Evolutionary conservation across 2,113 vertebrate species (phyloP).

Genomic region (Thamnaconus septentrionalis): DNA sequence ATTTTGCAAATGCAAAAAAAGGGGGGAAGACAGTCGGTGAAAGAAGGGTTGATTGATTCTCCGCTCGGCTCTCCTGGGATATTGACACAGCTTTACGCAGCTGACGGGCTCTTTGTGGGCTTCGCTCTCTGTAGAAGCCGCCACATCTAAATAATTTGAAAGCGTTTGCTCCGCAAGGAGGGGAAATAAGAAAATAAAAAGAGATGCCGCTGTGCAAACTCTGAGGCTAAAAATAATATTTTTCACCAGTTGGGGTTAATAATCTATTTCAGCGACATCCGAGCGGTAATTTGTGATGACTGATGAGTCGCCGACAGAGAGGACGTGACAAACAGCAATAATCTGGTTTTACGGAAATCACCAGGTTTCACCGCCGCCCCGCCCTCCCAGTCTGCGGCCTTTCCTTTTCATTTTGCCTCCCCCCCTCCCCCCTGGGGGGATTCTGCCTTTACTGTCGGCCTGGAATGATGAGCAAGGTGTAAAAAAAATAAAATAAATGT

Average conservation of each 20-base stretch:
- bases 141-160: conserved; percentile 17
- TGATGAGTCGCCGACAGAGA: no score
- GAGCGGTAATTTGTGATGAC: conserved; percentile 1
- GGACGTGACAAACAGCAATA: conserved; percentile 16
- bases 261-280: conserved; percentile 5
- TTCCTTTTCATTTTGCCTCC: no score
- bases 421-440: no score
- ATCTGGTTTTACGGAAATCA: no score
- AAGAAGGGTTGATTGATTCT: conserved; percentile 44
- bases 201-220: background rate
- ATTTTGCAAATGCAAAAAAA: conserved; percentile 25
- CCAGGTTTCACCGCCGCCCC: no score
- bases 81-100: conserved; percentile 27
- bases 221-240: conserved; percentile 5
- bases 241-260: background rate
- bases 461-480: no score
- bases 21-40: conserved; percentile 8
- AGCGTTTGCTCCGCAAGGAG: background rate
- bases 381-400: no score
- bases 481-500: no score
- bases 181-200: conserved; percentile 7
- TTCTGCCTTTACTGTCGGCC: no score
- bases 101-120: conserved; percentile 28
- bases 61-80: conserved; percentile 24
- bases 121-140: conserved; percentile 3